These are phyloP conservation scores for Scrobipalpa atriplicella DNA, from an alignment of 2,888 invertebrate genomes.

Conservation along the genomic window DNA sequence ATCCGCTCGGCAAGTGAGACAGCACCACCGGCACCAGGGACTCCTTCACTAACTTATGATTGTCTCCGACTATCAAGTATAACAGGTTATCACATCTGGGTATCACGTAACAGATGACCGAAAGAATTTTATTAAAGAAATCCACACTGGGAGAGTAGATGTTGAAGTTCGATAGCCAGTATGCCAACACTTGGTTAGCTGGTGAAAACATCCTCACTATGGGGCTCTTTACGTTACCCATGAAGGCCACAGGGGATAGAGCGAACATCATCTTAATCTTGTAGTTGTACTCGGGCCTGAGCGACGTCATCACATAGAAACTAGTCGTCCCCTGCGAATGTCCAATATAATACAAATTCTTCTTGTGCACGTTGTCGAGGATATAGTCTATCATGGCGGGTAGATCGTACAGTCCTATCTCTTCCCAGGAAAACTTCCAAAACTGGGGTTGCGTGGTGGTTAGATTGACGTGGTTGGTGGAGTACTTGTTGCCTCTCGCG, in stretches of 20 bases:
- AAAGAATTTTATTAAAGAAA: constrained; percentile 50
- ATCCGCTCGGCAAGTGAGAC: constrained; percentile 82
- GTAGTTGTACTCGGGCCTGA: constrained; percentile 79
- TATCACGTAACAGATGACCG: constrained; percentile 49
- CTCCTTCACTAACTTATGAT: constrained; percentile 54
- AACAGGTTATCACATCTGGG: constrained; percentile 55
- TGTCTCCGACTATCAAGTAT: constrained; percentile 49
- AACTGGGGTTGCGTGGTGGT: constrained; percentile 44
- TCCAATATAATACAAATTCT: constrained; percentile 85
- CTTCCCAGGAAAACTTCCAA: constrained; percentile 86
- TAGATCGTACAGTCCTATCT: constrained; percentile 87
- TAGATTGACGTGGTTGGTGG: constrained; percentile 74
- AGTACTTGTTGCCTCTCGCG: constrained; percentile 89
- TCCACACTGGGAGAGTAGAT: constrained; percentile 49
- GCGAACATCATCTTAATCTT: constrained; percentile 82
- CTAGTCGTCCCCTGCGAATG: constrained; percentile 87
- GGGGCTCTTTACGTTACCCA: constrained; percentile 67
- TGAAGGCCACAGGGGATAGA: constrained; percentile 83
- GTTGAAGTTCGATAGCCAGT: constrained; percentile 47
- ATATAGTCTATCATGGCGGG: constrained; percentile 88
- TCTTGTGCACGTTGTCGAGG: constrained; percentile 67
- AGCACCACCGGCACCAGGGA: constrained; percentile 82
- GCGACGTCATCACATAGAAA: constrained; percentile 81
- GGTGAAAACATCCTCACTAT: constrained; percentile 58
- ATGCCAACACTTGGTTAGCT: constrained; percentile 45